Evolutionary conservation across 2,888 invertebrate species (phyloP).

Genomic region (Euplexia lucipara): DNA sequence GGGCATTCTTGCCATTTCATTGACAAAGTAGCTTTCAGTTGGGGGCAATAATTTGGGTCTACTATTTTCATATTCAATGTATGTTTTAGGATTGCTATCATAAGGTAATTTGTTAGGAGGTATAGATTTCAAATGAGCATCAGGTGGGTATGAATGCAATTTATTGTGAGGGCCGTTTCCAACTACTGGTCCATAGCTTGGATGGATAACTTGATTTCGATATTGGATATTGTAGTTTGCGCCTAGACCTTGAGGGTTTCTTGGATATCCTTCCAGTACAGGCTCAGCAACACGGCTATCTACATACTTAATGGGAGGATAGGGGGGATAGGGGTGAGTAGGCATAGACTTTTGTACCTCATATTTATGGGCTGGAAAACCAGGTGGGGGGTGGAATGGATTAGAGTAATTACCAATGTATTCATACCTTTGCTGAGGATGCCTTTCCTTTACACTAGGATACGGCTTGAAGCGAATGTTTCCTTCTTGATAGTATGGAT

Average conservation of each 20-base stretch:
- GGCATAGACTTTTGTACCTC: slow-evolving; percentile 81
- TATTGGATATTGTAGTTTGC: slow-evolving; percentile 77
- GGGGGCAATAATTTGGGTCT: slow-evolving; percentile 77
- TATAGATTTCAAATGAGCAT: slow-evolving; percentile 74
- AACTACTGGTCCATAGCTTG: slow-evolving; percentile 79
- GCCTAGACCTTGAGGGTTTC: slow-evolving; percentile 74
- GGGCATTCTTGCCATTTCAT: slow-evolving; percentile 78
- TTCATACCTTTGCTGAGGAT: slow-evolving; percentile 86
- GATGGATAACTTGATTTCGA: slow-evolving; percentile 81
- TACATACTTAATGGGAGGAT: slow-evolving; percentile 83
- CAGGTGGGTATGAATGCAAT: slow-evolving; percentile 78
- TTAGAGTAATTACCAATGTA: slow-evolving; percentile 84
- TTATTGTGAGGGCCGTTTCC: slow-evolving; percentile 82
- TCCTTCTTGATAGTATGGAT: slow-evolving; percentile 81
- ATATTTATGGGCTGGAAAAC: slow-evolving; percentile 82
- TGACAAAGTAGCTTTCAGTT: slow-evolving; percentile 80
- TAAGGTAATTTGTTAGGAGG: slow-evolving; percentile 80
- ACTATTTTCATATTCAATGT: slow-evolving; percentile 80
- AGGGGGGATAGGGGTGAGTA: slow-evolving; percentile 79
- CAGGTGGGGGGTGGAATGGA: slow-evolving; percentile 81
- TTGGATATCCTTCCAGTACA: slow-evolving; percentile 82
- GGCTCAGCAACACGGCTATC: slow-evolving; percentile 82
- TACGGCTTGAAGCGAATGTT: slow-evolving; percentile 86
- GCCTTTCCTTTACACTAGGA: slow-evolving; percentile 83
- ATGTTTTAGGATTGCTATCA: slow-evolving; percentile 80